Base-by-base conservation (phyloP, 2,113 vertebrate genomes). In the Odontophorus gujanensis region DNA sequence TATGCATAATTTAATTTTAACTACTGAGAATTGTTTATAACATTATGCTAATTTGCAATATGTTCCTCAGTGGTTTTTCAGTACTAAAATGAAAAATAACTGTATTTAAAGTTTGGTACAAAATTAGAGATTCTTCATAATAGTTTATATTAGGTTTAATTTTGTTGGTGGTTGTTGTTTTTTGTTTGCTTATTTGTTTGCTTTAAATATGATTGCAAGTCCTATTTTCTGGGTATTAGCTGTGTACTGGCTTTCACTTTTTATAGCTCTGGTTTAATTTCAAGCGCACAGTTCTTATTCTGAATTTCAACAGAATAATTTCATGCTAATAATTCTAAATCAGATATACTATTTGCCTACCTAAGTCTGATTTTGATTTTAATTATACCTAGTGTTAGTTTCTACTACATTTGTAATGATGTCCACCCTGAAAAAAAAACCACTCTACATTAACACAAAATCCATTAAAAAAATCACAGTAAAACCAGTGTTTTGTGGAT, bases 11-110 rank as follows among this genome's bases (percentile, higher is more conserved):
- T 16, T 43, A 95, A 95, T 96, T 81, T 94, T 94, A 91, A 91
- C 83, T 86, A 71, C 67, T 87, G 78, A 81, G 94, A 95, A 88
- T 74, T 90, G 58, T 93, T 95, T 87, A 96, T 93, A 96, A 91
- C 85, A 96, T 96, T 95, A 96, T 96, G 89, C 58, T 97, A 97
- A 96, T 96, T 96, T 96, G 40, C 90, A 97, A 85, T 97, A 95
- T 95, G 87, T 87, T 96, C 80, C 65, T 66, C 34, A 88, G n/a
- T 92, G 53, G 77, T 96, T 51, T 95, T 95, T 77, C 75, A 92
- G 32, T 90, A 34, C 36, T 92, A 92, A 94, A 84, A 87, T 81
- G 69, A 92, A 96, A 89, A 65, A 87, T 90, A 78, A 59, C 74
- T 86, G 77, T 51, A 93, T 93, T 96, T 77, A 89, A 93, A 93